phyloP scores from a whole-genome alignment of 2,797 vertebrate genomes.

The Petrocephalus sullivani region DNA sequence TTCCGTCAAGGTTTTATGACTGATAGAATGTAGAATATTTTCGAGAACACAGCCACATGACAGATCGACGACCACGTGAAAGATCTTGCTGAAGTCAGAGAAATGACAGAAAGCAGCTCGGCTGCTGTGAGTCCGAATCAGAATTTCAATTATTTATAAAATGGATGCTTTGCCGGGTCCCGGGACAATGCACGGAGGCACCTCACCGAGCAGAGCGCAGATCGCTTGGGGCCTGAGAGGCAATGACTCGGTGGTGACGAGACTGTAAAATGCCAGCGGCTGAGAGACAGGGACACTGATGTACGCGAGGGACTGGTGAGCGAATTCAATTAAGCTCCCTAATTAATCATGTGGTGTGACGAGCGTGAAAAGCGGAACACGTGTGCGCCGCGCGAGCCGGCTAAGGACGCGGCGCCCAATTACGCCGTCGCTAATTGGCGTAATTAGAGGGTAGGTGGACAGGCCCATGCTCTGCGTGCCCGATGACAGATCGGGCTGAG shows the following conservation, averaged over 20 bases:
- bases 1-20: background rate
- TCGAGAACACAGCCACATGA: background rate
- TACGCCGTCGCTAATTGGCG: background rate
- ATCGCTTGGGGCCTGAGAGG: background rate
- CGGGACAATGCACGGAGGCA: background rate
- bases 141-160: background rate
- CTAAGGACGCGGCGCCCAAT: background rate
- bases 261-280: background rate
- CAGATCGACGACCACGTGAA: background rate
- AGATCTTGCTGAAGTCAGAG: background rate
- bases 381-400: background rate
- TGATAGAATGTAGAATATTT: background rate
- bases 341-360: slow-evolving; percentile 42
- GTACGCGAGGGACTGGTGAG: slow-evolving; percentile 38
- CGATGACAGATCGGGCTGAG: background rate
- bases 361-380: background rate
- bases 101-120: background rate
- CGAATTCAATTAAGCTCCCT: slow-evolving; percentile 57
- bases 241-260: background rate
- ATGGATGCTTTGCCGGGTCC: background rate
- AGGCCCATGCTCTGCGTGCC: background rate
- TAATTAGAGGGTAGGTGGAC: background rate
- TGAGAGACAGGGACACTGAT: slow-evolving; percentile 12
- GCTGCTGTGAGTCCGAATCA: background rate
- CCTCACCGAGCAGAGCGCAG: background rate